Evolutionary conservation across 1,140 invertebrate genomes (phyloP).

Genomic region (Neoseiulus cucumeris): DNA sequence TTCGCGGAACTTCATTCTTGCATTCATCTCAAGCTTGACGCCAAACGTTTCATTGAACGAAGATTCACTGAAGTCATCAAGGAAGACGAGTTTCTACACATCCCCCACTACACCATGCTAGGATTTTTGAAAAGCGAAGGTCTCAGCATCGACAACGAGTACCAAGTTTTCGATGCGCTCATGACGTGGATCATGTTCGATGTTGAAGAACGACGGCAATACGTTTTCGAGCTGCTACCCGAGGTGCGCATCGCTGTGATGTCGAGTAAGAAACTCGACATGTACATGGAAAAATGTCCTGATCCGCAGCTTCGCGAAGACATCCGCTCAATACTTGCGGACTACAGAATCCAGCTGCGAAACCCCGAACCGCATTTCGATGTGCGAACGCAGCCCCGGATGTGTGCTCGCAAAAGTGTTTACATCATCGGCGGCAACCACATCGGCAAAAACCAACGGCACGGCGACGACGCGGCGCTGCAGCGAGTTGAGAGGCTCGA

Average conservation of each 20-base stretch:
- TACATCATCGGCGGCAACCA: conserved; percentile 76
- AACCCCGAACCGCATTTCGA: conserved; percentile 26
- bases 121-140: conserved; percentile 65
- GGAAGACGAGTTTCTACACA: conserved; percentile 64
- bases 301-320: conserved; percentile 40
- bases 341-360: background rate
- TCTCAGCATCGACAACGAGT: conserved; percentile 71
- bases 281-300: conserved; percentile 52
- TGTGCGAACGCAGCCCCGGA: conserved; percentile 39
- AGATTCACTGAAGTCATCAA: conserved; percentile 62
- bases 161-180: conserved; percentile 73
- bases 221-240: conserved; percentile 65
- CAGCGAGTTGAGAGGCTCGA: conserved; percentile 58
- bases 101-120: conserved; percentile 56
- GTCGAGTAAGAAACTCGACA: conserved; percentile 54
- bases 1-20: conserved; percentile 84
- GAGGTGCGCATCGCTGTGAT: conserved; percentile 65
- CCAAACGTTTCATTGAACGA: conserved; percentile 60
- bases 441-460: conserved; percentile 42
- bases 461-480: conserved; percentile 28
- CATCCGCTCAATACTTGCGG: conserved; percentile 1
- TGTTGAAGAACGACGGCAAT: conserved; percentile 49
- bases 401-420: conserved; percentile 63
- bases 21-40: conserved; percentile 50
- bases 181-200: conserved; percentile 74